Conservation (phyloP, 1,140 invertebrate species). For the Nasonia giraulti region DNA sequence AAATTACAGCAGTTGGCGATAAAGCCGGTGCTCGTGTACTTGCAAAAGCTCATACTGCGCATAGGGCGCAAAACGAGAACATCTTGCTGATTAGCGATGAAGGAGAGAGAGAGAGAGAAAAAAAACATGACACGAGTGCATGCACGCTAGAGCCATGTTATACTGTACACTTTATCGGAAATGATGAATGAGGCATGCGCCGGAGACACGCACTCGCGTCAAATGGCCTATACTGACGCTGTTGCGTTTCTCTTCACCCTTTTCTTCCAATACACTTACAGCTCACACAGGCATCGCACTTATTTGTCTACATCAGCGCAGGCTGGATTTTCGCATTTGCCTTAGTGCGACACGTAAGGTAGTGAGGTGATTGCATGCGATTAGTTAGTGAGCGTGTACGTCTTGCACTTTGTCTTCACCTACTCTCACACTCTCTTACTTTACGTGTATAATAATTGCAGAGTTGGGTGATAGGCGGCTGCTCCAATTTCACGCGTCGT, state of each 20-base stretch:
- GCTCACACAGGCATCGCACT: too few species aligned
- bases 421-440: not conserved
- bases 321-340: too few species aligned
- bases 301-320: too few species aligned
- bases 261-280: not conserved
- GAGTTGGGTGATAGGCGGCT: not conserved
- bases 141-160: constrained; percentile 16
- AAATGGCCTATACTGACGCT: not conserved
- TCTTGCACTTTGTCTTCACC: not conserved
- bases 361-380: constrained; percentile 23
- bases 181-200: constrained; percentile 58
- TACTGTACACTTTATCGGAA: not conserved
- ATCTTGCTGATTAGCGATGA: not conserved
- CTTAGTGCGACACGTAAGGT: not conserved
- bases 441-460: not conserved
- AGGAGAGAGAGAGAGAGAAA: too few species aligned
- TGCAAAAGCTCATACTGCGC: not conserved
- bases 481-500: not conserved
- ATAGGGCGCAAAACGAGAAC: not conserved
- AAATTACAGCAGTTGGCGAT: not conserved
- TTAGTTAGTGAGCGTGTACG: not conserved
- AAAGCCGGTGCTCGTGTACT: not conserved
- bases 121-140: not conserved
- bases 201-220: constrained; percentile 22
- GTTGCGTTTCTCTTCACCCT: not conserved